phyloP scores from a whole-genome alignment of 2,113 vertebrate genomes.

The Pseudolaguvia tuberculata region DNA sequence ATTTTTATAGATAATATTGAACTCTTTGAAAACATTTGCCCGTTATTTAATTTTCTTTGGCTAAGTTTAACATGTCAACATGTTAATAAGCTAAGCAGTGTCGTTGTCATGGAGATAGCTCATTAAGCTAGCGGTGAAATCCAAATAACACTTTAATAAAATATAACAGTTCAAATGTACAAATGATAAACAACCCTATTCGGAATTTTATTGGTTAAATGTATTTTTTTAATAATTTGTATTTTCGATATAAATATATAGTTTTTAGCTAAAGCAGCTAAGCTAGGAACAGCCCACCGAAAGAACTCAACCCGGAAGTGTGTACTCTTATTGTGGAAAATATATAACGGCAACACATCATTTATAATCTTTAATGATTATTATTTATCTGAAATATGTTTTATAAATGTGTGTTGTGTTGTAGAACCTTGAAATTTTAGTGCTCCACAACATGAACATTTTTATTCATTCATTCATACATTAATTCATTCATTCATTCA shows the following conservation, averaged over 20 bases:
- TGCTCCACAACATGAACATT: no score
- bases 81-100: conserved; percentile 30
- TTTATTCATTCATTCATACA: not conserved
- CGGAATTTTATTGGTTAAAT: no score
- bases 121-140: not conserved
- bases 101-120: conserved; percentile 65
- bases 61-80: not conserved
- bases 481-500: not conserved
- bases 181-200: not conserved
- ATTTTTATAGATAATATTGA: not conserved
- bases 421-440: not conserved
- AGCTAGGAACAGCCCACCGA: conserved; percentile 1
- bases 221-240: not conserved
- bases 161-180: not conserved
- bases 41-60: not conserved
- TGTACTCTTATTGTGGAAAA: not conserved
- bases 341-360: not conserved
- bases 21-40: not conserved
- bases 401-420: not conserved
- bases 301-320: conserved; percentile 2
- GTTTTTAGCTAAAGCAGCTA: conserved; percentile 3
- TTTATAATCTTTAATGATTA: no score
- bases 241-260: not conserved
- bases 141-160: not conserved
- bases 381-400: not conserved